Conservation (phyloP, 1,140 invertebrate species). For the Popillia japonica region DNA sequence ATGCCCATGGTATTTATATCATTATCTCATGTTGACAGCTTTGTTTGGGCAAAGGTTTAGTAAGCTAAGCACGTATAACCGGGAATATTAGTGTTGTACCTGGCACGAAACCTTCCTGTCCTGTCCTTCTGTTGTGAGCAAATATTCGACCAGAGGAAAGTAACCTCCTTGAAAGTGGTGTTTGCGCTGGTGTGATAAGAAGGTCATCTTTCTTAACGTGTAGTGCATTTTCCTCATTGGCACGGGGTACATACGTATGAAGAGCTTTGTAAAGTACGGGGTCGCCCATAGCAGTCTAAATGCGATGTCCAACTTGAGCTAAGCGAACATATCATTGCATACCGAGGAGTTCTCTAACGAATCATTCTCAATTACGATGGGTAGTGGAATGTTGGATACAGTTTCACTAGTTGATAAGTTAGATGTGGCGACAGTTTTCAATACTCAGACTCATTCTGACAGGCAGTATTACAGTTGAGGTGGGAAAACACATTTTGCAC, state of each 20-base stretch:
- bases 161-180: constrained; percentile 41
- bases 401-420: not conserved
- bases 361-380: not conserved
- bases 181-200: constrained; percentile 50
- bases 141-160: constrained; percentile 17
- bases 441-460: not conserved
- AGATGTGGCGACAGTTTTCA: not conserved
- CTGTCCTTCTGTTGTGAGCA: constrained; percentile 54
- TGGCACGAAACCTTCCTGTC: constrained; percentile 52
- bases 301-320: not conserved
- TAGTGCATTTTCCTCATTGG: constrained; percentile 47
- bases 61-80: constrained; percentile 24
- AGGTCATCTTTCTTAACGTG: constrained; percentile 54
- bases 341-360: not conserved
- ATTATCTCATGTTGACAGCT: not conserved
- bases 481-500: not conserved
- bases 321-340: constrained; percentile 19
- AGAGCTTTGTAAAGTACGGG: constrained; percentile 53
- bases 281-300: constrained; percentile 52
- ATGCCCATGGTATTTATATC: not conserved
- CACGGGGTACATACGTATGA: constrained; percentile 49
- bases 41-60: constrained; percentile 1
- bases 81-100: constrained; percentile 43
- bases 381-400: not conserved
- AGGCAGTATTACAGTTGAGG: not conserved